Evolutionary conservation across 2,797 vertebrate genomes (phyloP), one percentile per base, ranked within the genome.

Genomic region (Eulemur coronatus): DNA sequence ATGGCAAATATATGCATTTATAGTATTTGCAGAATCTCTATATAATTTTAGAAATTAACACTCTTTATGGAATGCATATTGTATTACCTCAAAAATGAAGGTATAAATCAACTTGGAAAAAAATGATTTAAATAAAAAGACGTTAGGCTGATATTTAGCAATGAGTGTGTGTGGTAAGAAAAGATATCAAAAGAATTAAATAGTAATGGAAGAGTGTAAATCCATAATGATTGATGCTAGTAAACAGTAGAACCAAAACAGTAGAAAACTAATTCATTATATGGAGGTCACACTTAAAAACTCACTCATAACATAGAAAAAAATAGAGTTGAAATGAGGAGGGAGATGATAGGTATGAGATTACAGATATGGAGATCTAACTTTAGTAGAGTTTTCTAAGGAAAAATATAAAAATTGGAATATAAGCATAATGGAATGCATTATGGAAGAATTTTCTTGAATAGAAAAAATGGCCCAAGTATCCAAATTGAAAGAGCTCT

Each of bases 171-270:
- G n/a, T 89, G 30, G 79, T 92, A 95, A 86, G 55, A 35, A 76
- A 84, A 18, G 14, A 61, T 95, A 94, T 65, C 30, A 92, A 84
- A 63, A 89, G 24, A 97, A 90, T 94, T 89, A 95, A 93, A 92
- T 86, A 61, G 46, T 84, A 80, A 87, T 46, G 43, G 43, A 35
- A 89, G 63, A 82, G 52, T 95, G 89, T 67, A 89, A 95, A 26
- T 76, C 20, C 48, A 67, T 30, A 89, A 13, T 82, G 75, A 82
- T n/a, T 72, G 69, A 95, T 73, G 41, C 79, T 86, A 92, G 11
- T 7, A 63, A 70, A 85, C 8, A 55, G 10, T 57, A 81, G 75
- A 92, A 89, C 84, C 65, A 76, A 81, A 89, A 48, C 22, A 57
- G 38, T 72, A 82, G 22, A 72, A 92, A 89, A 76, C 28, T 35